These are phyloP conservation scores for Diarsia dahlii DNA, from an alignment of 2,888 invertebrate genomes.

Conservation along the genomic window DNA sequence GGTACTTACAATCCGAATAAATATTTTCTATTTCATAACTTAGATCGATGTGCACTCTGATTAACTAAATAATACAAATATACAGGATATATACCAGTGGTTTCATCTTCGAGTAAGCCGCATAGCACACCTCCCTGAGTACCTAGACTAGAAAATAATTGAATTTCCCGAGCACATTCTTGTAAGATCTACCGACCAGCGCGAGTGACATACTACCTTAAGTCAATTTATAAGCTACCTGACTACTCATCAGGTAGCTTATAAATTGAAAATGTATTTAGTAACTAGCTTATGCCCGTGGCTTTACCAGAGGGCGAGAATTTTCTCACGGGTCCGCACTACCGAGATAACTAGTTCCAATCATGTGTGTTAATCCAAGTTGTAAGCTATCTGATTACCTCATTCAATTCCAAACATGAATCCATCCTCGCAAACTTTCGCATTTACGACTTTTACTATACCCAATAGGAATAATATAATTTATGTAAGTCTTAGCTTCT, in stretches of 20 bases:
- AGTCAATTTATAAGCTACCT: too few relatives aligned
- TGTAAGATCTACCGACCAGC: neutral
- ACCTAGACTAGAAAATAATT: neutral
- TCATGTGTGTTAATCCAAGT: too few relatives aligned
- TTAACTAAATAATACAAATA: too few relatives aligned
- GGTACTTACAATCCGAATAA: too few relatives aligned
- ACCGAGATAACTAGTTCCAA: too few relatives aligned
- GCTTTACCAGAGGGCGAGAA: too few relatives aligned
- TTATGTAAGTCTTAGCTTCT: neutral
- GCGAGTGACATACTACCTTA: neutral
- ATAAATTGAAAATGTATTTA: conserved; percentile 13
- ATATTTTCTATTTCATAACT: neutral
- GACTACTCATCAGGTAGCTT: neutral
- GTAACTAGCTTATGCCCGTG: too few relatives aligned
- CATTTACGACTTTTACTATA: too few relatives aligned
- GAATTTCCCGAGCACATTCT: neutral
- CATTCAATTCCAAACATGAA: too few relatives aligned
- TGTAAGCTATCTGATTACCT: neutral
- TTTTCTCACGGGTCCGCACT: too few relatives aligned
- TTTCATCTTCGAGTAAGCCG: neutral
- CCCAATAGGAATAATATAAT: too few relatives aligned
- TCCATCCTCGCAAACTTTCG: too few relatives aligned
- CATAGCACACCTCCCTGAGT: neutral
- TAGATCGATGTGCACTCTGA: neutral
- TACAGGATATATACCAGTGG: neutral